Percentiles rank a stretch among this genome's conserved stretches.
Conservation (phyloP, 2,113 vertebrate species). For the Stegostoma tigrinum region DNA sequence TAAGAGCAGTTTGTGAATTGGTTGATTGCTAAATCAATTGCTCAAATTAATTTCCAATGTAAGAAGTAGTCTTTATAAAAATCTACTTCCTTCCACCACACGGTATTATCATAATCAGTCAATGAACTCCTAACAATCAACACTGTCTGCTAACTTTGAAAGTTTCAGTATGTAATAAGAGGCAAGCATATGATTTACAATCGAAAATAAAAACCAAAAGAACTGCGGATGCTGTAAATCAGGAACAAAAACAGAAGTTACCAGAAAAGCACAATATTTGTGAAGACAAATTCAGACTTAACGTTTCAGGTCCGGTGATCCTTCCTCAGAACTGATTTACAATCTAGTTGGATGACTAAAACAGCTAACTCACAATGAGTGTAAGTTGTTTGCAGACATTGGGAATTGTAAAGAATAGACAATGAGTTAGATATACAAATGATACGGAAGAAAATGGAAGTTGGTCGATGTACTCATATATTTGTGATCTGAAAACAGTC, state of each 20-base stretch:
- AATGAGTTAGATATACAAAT: neutral
- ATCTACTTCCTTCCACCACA: neutral
- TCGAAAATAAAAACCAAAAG: too few species aligned
- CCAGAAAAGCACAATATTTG: too few species aligned
- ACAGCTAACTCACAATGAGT: neutral
- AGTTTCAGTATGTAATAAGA: neutral
- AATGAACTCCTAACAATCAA: neutral
- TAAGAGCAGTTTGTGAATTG: neutral
- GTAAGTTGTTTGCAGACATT: neutral
- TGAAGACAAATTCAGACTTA: too few species aligned
- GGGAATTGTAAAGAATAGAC: neutral
- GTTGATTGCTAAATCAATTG: neutral
- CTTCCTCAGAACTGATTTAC: neutral
- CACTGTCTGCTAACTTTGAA: neutral
- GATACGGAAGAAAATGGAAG: neutral
- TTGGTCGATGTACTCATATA: neutral
- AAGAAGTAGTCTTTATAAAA: neutral
- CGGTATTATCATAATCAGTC: neutral
- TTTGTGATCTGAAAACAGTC: neutral
- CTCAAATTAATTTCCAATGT: neutral
- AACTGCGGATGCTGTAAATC: too few species aligned
- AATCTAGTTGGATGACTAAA: neutral
- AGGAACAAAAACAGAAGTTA: too few species aligned
- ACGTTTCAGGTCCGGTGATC: too few species aligned
- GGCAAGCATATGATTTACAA: neutral